A percentile compares a stretch with the other conserved stretches of the same genome.
These are phyloP conservation scores for Labeo calbasu DNA, from an alignment of 2,797 vertebrate species.

Conservation along the genomic window DNA sequence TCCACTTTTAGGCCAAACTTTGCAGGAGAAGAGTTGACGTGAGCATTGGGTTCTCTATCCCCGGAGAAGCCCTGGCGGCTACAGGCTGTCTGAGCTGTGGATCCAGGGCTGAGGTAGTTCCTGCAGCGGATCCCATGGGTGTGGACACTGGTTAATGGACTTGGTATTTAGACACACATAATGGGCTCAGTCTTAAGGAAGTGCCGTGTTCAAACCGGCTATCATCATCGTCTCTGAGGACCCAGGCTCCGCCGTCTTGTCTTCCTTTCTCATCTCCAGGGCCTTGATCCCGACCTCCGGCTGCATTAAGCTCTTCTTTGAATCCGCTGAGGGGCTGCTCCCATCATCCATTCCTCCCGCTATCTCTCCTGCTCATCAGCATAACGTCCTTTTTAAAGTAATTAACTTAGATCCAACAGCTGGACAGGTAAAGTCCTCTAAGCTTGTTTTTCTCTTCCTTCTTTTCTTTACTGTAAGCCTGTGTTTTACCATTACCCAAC, in stretches of 20 bases:
- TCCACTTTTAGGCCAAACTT: constrained; percentile 21
- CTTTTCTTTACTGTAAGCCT: neutral
- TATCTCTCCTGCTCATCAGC: constrained; percentile 13
- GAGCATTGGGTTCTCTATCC: constrained; percentile 27
- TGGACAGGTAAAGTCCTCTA: constrained; percentile 42
- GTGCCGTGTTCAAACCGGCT: constrained; percentile 46
- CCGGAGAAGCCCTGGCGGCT: constrained; percentile 47
- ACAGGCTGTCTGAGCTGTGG: constrained; percentile 54
- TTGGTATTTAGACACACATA: constrained; percentile 66
- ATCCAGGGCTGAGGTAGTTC: constrained; percentile 47
- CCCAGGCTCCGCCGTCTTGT: constrained; percentile 39
- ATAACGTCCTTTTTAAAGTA: constrained; percentile 27
- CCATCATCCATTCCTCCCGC: neutral
- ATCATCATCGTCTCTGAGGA: constrained; percentile 45
- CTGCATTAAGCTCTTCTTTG: constrained; percentile 50
- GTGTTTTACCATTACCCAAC: constrained; percentile 16
- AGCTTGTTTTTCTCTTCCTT: neutral
- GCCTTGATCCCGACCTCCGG: constrained; percentile 50
- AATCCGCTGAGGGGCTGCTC: constrained; percentile 14
- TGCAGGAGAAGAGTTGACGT: constrained; percentile 20
- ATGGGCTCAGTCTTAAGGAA: constrained; percentile 63
- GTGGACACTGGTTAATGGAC: constrained; percentile 61
- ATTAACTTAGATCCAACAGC: constrained; percentile 46
- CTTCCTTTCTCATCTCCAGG: constrained; percentile 54
- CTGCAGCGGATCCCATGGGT: constrained; percentile 51